Percentiles rank a stretch among this genome's conserved stretches.
phyloP scores from a whole-genome alignment of 2,888 invertebrate genomes.

The Mongoloraphidia duomilia region DNA sequence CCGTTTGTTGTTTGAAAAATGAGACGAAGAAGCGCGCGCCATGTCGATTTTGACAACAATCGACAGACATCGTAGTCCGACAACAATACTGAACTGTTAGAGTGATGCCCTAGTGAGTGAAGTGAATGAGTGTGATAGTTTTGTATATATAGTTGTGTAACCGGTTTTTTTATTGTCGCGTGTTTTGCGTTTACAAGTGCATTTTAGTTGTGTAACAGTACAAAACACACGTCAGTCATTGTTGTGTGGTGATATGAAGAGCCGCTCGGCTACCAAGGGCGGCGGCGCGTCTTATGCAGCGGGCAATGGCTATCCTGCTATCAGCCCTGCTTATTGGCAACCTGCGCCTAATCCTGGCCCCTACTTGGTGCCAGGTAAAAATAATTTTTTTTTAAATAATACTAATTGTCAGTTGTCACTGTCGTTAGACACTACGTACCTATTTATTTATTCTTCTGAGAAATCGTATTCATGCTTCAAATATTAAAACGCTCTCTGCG shows the following conservation, averaged over 20 bases:
- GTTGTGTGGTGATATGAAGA: conserved; percentile 23
- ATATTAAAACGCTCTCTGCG: neutral
- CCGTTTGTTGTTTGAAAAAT: neutral
- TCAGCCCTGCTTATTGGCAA: conserved; percentile 74
- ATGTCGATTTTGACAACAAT: too few species aligned
- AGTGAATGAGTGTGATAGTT: neutral
- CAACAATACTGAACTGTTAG: neutral
- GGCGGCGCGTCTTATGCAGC: neutral
- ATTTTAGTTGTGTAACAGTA: neutral
- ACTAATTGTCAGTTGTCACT: too few species aligned
- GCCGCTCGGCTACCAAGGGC: conserved; percentile 20
- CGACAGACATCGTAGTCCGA: too few species aligned
- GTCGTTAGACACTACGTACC: too few species aligned
- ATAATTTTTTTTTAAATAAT: neutral
- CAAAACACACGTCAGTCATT: neutral
- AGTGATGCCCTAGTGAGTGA: conserved; percentile 8
- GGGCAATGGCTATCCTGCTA: conserved; percentile 47
- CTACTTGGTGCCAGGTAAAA: conserved; percentile 69
- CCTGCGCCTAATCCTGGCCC: conserved; percentile 66
- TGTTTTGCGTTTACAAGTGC: neutral
- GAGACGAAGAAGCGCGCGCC: neutral
- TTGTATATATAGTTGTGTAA: neutral
- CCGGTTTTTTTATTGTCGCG: neutral
- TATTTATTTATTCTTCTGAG: neutral
- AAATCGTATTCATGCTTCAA: neutral